Base-by-base conservation (phyloP, 64 coral and sea anemone species). In the Astreopora myriophthalma region DNA sequence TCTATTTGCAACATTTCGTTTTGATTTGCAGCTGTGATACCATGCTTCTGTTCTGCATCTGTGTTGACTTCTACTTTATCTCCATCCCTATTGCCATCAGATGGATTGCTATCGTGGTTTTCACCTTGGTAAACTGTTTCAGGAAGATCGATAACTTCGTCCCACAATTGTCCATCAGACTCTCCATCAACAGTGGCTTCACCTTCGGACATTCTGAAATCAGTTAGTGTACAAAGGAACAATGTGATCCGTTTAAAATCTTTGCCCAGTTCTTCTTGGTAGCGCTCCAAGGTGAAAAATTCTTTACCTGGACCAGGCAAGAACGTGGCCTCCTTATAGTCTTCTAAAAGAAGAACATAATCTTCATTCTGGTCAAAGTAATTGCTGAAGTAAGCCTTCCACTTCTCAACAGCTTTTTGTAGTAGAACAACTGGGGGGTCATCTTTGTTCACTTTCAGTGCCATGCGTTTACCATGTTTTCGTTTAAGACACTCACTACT, bases 191-290 rank as follows among this genome's bases (percentile, higher is more conserved):
- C 51, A 55, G 51, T 55, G 12, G 17, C 51, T 16, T 19, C 0
- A 10, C n/a, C n/a, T 55, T 55, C 51, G 12, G 51, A 55, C 51
- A 55, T 55, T 55, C 17, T 17, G 13, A 92, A 92, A 73, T 95
- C 89, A 75, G 67, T 84, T 83, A 58, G 62, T 34, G 89, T 95
- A 38, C 89, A 95, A 46, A 92, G 94, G 81, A 92, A 96, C 51
- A 92, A 57, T 31, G 88, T 86, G 51, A 96, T 92, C 75, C 85
- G 24, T 64, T 70, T 73, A 89, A 74, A 96, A n/a, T 92, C 89
- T 86, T 96, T 96, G 39, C 87, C 87, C 35, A 90, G n/a, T 58
- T 95, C 93, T 78, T 95, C 88, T 31, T 79, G 77, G 67, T 95
- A 95, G 38, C 75, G 75, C 69, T 89, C 26, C 13, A 88, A 52